Evolutionary conservation across 2,113 vertebrate genomes (phyloP).

Genomic region (Sebastes fasciatus): DNA sequence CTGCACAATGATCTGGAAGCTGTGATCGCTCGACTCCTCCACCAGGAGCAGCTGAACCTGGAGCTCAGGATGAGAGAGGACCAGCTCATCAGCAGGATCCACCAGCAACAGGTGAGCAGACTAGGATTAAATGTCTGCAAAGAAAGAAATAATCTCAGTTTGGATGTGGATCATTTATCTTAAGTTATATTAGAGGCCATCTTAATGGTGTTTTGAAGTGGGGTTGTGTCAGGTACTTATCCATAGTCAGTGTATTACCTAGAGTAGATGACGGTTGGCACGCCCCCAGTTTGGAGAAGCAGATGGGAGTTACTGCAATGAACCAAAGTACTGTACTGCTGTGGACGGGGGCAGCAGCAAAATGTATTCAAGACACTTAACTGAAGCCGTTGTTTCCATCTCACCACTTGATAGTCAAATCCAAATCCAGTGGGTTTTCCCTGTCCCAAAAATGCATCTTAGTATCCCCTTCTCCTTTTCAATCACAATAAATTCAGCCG

Average conservation of each 20-base stretch:
- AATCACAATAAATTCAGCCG: background rate
- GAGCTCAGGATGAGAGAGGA: constrained; percentile 70
- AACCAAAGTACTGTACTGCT: too few species aligned
- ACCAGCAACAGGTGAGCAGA: constrained; percentile 70
- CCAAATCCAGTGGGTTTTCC: background rate
- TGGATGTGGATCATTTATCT: background rate
- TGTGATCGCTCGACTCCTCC: constrained; percentile 50
- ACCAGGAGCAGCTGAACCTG: constrained; percentile 75
- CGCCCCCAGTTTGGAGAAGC: too few species aligned
- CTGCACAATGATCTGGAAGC: constrained; percentile 76
- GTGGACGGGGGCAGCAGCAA: too few species aligned
- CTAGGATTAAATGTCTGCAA: too few species aligned
- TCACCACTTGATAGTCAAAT: too few species aligned
- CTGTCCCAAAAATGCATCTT: background rate
- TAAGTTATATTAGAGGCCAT: background rate
- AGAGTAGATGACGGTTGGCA: too few species aligned
- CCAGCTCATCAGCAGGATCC: constrained; percentile 58
- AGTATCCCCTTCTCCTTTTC: background rate
- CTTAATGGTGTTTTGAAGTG: too few species aligned
- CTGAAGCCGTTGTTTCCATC: too few species aligned
- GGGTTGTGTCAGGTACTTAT: too few species aligned
- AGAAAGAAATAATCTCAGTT: background rate
- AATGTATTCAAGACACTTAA: too few species aligned
- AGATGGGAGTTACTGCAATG: too few species aligned
- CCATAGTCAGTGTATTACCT: too few species aligned